Evolutionary conservation across 2,888 invertebrate genomes (phyloP), one percentile per base, ranked within the genome.

Genomic region (Archaeoteleia sp.): DNA sequence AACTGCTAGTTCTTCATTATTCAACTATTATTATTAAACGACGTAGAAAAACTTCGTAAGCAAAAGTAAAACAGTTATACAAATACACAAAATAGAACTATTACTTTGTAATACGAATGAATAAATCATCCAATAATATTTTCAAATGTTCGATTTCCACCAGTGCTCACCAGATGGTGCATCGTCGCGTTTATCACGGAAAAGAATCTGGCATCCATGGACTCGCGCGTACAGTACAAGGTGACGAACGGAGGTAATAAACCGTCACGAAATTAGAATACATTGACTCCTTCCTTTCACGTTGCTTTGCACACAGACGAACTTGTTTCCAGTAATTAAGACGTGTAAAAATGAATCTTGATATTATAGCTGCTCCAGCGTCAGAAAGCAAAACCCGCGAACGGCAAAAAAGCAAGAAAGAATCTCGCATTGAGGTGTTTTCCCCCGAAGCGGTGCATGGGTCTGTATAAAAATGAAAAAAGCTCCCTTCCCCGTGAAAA

Each of bases 381-480:
- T n/a, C 29, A 29, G 2, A n/a, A 29, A n/a, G 9, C 29, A 9
- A 29, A 29, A 5, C 2, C 7, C 9, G 9, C 9, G 2, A 12
- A 40, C 2, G 10, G 40, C 1, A 23, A 40, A 23, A 9, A 9
- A 17, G 40, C 17, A 17, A 15, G 37, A 37, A 12, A 37, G 29
- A 23, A 8, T 29, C 9, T 37, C 43, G 15, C 45, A 13, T 5
- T 20, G 20, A 4, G 20, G 2, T 20, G 20, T 20, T 20, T n/a
- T 20, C 20, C 20, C 20, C 5, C 20, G 20, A 51, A 65, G 51
- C 46, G 40, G 30, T 43, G 48, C 35, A 20, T 42, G 29, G 46
- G 14, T 48, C 17, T 58, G 29, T 65, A 65, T 58, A 68, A 63
- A 67, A 57, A 67, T 67, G 46, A 67, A 62, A 67, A 67, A 63